Evolutionary conservation across 2,797 vertebrate species (phyloP).

Genomic region (Hydrophis major): DNA sequence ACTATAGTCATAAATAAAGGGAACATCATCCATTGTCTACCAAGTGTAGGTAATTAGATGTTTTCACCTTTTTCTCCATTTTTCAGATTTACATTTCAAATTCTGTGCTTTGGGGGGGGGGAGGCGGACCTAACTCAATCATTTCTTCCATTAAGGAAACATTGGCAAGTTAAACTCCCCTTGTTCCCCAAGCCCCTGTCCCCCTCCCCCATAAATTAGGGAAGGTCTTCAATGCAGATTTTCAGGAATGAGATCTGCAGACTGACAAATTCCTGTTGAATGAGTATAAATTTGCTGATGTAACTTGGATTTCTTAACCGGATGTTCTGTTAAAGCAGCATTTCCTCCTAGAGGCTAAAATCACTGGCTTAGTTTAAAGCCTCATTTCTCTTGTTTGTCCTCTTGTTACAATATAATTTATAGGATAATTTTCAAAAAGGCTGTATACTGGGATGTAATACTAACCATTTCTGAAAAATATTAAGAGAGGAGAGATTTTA

Average conservation of each 20-base stretch:
- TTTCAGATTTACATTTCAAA: slow-evolving; percentile 5
- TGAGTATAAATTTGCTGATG: not conserved
- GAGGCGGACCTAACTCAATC: not conserved
- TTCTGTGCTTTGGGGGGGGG: not conserved
- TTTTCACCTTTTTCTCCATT: not conserved
- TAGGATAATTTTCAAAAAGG: slow-evolving; percentile 44
- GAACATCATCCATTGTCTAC: not conserved
- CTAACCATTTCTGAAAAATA: slow-evolving; percentile 8
- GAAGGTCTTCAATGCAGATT: not conserved
- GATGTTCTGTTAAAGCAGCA: slow-evolving; percentile 34
- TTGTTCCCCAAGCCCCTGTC: not conserved
- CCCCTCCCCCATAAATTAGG: too few species aligned
- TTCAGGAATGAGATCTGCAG: not conserved
- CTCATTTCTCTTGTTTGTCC: not conserved
- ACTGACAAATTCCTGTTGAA: not conserved
- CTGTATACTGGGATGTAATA: slow-evolving; percentile 37
- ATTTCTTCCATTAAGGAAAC: not conserved
- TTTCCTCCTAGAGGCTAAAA: slow-evolving; percentile 46
- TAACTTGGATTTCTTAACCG: not conserved
- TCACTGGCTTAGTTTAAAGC: slow-evolving; percentile 10
- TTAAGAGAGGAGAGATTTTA: slow-evolving; percentile 36
- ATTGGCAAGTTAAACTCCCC: not conserved
- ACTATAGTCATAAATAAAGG: not conserved
- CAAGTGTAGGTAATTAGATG: not conserved
- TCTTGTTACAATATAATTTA: not conserved